Evolutionary conservation across 2,797 vertebrate genomes (phyloP).

Genomic region (Lagocephalus sceleratus): DNA sequence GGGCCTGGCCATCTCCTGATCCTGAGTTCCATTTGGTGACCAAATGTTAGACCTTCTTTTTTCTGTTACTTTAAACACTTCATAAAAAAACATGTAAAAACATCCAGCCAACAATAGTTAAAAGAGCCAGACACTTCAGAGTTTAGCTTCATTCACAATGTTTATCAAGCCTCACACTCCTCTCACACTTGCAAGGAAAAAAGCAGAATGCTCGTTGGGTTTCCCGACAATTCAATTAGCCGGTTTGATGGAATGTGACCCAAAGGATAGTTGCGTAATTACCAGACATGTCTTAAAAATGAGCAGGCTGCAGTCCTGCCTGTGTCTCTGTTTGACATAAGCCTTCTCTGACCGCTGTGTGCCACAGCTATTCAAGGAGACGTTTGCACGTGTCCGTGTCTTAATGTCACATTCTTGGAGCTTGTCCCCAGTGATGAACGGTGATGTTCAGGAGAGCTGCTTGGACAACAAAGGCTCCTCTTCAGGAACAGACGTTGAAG

Average conservation of each 20-base stretch:
- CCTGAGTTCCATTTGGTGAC: no score
- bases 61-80: conserved; percentile 46
- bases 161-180: conserved; percentile 25
- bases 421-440: background rate
- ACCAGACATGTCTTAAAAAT: conserved; percentile 43
- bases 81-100: no score
- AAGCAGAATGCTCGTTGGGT: conserved; percentile 30
- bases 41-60: conserved; percentile 8
- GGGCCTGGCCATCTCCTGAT: no score
- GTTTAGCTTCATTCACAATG: conserved; percentile 9
- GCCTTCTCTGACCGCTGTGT: background rate
- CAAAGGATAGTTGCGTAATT: conserved; percentile 50
- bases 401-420: conserved; percentile 28
- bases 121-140: conserved; percentile 2
- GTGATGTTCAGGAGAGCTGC: background rate
- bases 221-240: conserved; percentile 55
- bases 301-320: conserved; percentile 24
- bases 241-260: conserved; percentile 53
- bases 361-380: conserved; percentile 29
- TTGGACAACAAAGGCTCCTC: no score
- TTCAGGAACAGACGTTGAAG: no score
- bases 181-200: no score
- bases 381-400: conserved; percentile 12
- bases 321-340: conserved; percentile 19
- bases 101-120: conserved; percentile 36